Base-by-base conservation (phyloP, 2,797 vertebrate species). In the Cynodonichthys magdalenae region DNA sequence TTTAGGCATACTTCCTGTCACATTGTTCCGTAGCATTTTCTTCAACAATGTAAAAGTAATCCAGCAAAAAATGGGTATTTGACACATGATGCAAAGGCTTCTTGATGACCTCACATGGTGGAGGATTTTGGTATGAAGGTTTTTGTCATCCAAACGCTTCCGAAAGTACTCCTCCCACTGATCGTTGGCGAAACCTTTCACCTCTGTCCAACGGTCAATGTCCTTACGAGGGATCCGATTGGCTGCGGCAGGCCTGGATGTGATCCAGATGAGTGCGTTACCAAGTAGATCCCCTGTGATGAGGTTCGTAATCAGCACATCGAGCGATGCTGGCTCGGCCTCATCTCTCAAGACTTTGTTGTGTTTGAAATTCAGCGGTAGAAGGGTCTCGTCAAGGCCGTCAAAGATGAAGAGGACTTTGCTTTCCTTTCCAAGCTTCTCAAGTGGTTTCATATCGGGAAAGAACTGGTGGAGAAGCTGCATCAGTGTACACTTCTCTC, bases 61-160 rank as follows among this genome's bases (percentile, higher is more conserved):
- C 63, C 71, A 66, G 59, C 81, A 87, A 55, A 87, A 86, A 47
- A 87, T 63, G 6, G 85, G 83, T 45, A 87, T 84, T 64, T 88
- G 78, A 24, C 86, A 88, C 76, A 88, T 82, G 45, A 76, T 71
- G 18, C 71, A 61, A 10, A 87, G 81, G 48, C 71, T 86, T 54
- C 70, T 73, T 7, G 81, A 81, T 8, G 64, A 59, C 27, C 66
- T 81, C 10, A 87, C 69, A 5, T 87, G 80, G 8, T 57, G 64
- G 47, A 84, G 68, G 39, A 86, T 58, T 19, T 20, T 75, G 14
- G 9, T 39, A 24, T 79, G 58, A 0, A 67, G 48, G 28, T 59
- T 53, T 11, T 81, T 49, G 6, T 63, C 66, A 3, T 2, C 2
- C 24, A 82, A 46, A 8, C n/a, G 39, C 54, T 46, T 84, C 66